Base-by-base conservation (phyloP, 2,888 invertebrate genomes). In the Vesta saturnalis region DNA sequence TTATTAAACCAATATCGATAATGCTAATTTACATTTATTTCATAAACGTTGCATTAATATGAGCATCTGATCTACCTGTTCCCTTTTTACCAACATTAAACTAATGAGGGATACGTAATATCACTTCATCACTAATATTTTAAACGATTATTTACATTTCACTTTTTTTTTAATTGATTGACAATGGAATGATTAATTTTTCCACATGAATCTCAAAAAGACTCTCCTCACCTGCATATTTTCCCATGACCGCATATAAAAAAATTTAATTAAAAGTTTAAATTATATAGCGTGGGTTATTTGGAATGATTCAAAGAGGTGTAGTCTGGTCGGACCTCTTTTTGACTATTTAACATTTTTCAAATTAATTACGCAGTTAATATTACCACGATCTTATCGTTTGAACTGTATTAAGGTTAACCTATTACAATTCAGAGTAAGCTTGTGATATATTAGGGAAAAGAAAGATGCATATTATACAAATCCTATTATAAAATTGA, bases 341-440 rank as follows among this genome's bases (percentile, higher is more conserved):
- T 19, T 30, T 4, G 57, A 57, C 57, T 46, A 14, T 64, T 64
- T 64, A 57, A 64, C 63, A 64, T 57, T 64, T 57, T 64, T 57
- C 56, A 64, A 64, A 64, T 64, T 64, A 64, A 64, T 64, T 57
- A 54, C 57, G 46, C 57, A 47, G 56, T 64, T 61, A 61, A 61
- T 61, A 54, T 61, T 55, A 35, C 30, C 46, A 22, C 47, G 63
- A 64, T 64, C 57, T 64, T 64, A 64, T 64, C 63, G 46, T 15
- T 22, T 49, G 10, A 49, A 60, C 52, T 54, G 30, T 47, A 30
- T 61, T 61, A 61, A 55, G 43, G 39, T 43, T 43, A 22, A 55
- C 39, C 52, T 3, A 52, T 52, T 19, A 19, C 21, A 10, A 10
- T 52, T 52, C 12, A n/a, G 19, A 52, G 19, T 49, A 8, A 18